These are phyloP conservation scores for Solenopsis invicta DNA, from an alignment of 1,140 invertebrate species.

Conservation along the genomic window DNA sequence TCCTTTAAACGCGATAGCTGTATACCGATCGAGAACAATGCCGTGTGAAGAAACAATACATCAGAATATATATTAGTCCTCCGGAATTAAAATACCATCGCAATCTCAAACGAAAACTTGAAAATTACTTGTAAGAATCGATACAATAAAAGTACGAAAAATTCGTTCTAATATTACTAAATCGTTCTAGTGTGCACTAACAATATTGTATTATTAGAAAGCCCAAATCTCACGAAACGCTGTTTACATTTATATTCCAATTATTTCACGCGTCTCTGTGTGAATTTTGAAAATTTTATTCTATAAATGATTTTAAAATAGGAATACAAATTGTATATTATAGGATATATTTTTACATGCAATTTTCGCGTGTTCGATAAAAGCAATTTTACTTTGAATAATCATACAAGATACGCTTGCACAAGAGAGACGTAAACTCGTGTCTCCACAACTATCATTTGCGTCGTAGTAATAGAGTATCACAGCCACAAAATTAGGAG, in stretches of 20 bases:
- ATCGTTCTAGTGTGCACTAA: not conserved
- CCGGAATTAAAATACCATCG: not conserved
- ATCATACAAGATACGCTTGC: not conserved
- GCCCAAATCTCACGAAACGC: not conserved
- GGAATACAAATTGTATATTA: conserved; percentile 18
- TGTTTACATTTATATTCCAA: not conserved
- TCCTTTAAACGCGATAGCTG: conserved; percentile 29
- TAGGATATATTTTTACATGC: not conserved
- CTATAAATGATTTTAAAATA: conserved; percentile 5
- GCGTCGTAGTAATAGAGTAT: conserved; percentile 26
- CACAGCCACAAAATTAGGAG: conserved; percentile 66
- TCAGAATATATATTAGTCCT: not conserved
- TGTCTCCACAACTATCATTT: conserved; percentile 18
- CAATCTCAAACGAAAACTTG: not conserved
- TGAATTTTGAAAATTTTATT: not conserved
- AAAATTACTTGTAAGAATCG: not conserved
- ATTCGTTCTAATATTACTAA: not conserved
- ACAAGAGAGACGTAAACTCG: not conserved
- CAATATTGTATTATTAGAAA: not conserved
- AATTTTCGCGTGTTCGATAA: not conserved
- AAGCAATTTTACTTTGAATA: conserved; percentile 17
- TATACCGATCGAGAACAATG: conserved; percentile 18
- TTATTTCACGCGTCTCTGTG: not conserved
- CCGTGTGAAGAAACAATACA: conserved; percentile 24
- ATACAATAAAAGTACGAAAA: not conserved